Evolutionary conservation across 2,888 invertebrate species (phyloP).

Genomic region (Lottia gigantea): DNA sequence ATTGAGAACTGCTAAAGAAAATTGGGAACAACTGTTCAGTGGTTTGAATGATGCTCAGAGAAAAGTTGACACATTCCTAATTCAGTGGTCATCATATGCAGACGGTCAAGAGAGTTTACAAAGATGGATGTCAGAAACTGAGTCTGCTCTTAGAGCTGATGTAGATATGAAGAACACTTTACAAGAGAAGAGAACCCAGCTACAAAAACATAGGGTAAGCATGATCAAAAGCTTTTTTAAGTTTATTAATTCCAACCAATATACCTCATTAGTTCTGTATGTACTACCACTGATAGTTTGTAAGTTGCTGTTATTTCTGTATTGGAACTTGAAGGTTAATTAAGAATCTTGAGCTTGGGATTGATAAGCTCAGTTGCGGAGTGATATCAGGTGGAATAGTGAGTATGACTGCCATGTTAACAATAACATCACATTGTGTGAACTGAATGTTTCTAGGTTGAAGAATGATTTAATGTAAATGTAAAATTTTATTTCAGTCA

Average conservation of each 20-base stretch:
- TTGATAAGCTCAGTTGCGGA: too few species aligned
- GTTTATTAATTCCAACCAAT: too few species aligned
- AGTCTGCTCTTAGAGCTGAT: slow-evolving; percentile 80
- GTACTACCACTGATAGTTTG: too few species aligned
- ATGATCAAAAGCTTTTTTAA: too few species aligned
- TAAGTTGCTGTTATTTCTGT: too few species aligned
- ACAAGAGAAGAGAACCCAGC: slow-evolving; percentile 89
- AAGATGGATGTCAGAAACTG: slow-evolving; percentile 81
- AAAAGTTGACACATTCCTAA: slow-evolving; percentile 84
- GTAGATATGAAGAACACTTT: slow-evolving; percentile 87
- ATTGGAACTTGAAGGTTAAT: too few species aligned
- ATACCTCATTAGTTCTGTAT: too few species aligned
- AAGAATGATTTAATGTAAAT: not conserved
- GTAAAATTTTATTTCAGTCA: slow-evolving; percentile 71
- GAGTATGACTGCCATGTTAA: too few species aligned
- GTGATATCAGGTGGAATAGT: too few species aligned
- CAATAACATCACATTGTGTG: too few species aligned
- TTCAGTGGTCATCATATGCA: slow-evolving; percentile 92
- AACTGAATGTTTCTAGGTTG: not conserved
- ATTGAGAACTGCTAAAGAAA: slow-evolving; percentile 68
- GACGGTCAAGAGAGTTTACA: slow-evolving; percentile 83
- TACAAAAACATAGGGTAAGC: slow-evolving; percentile 80
- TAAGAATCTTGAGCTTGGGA: too few species aligned
- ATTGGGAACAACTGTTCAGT: slow-evolving; percentile 69
- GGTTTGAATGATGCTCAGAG: slow-evolving; percentile 85